A percentile compares a stretch with the other conserved stretches of the same genome.
These are phyloP conservation scores for Paracentrotus lividus DNA, from an alignment of 53 echinoderm and acorn worm species.

Conservation along the genomic window DNA sequence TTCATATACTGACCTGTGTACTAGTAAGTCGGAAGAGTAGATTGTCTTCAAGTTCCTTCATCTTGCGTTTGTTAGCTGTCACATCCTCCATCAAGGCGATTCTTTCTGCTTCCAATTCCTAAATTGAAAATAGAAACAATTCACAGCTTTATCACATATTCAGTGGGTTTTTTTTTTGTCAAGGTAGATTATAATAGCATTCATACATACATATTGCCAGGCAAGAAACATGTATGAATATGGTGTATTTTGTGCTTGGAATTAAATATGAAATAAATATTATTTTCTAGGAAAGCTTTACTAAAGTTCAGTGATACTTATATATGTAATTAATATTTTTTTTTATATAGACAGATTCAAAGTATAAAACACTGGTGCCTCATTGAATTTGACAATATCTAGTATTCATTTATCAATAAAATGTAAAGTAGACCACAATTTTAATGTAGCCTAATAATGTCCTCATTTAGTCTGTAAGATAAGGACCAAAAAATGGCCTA, in stretches of 20 bases:
- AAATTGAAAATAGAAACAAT: neutral
- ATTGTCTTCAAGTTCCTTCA: conserved; percentile 99
- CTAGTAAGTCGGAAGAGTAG: conserved; percentile 93
- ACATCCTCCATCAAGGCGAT: conserved; percentile 97
- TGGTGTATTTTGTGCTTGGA: neutral
- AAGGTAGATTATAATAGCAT: no score
- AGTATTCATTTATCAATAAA: neutral
- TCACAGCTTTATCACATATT: no score
- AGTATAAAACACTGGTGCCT: neutral
- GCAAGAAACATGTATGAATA: neutral
- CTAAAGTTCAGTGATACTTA: neutral
- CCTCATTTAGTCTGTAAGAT: no score
- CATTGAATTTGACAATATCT: neutral
- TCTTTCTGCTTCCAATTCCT: conserved; percentile 97
- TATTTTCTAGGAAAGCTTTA: neutral
- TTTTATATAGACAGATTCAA: neutral
- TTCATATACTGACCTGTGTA: conserved; percentile 86
- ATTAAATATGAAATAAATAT: neutral
- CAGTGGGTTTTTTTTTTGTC: no score
- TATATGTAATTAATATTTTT: neutral
- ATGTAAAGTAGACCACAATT: neutral
- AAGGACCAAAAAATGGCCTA: no score
- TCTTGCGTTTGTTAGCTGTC: conserved; percentile 97
- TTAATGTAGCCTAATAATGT: neutral
- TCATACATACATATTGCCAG: neutral